These are phyloP conservation scores for Agrochola circellaris DNA, from an alignment of 2,888 invertebrate genomes.

Conservation along the genomic window DNA sequence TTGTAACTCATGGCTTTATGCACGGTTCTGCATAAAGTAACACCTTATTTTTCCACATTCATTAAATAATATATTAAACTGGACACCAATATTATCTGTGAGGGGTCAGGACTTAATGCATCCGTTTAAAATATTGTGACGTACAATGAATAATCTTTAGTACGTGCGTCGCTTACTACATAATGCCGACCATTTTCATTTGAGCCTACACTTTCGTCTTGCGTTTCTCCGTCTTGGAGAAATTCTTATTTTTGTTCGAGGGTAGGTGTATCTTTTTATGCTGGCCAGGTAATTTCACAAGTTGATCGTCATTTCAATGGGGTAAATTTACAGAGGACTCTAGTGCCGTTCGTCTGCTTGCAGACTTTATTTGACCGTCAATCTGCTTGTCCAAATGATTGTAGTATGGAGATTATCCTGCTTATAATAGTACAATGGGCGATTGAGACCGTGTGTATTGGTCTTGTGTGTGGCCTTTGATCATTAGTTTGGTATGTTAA, in stretches of 20 bases:
- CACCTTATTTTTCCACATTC: slow-evolving; percentile 77
- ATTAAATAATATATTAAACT: slow-evolving; percentile 83
- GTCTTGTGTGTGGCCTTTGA: slow-evolving; percentile 61
- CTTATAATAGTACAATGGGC: slow-evolving; percentile 76
- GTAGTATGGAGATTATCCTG: slow-evolving; percentile 77
- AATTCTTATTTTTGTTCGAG: slow-evolving; percentile 47
- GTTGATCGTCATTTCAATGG: slow-evolving; percentile 88
- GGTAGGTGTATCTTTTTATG: slow-evolving; percentile 71
- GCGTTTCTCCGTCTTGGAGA: slow-evolving; percentile 23
- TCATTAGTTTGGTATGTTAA: slow-evolving; percentile 50
- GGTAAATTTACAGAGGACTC: slow-evolving; percentile 80
- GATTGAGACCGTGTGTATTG: slow-evolving; percentile 73
- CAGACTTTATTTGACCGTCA: slow-evolving; percentile 82
- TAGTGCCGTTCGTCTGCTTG: slow-evolving; percentile 79
- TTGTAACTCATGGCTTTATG: slow-evolving; percentile 61
- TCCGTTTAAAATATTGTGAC: slow-evolving; percentile 88
- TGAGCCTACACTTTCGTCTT: slow-evolving; percentile 54
- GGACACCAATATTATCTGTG: slow-evolving; percentile 83
- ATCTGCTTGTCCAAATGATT: slow-evolving; percentile 76
- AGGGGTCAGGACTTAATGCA: slow-evolving; percentile 83
- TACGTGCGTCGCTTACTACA: slow-evolving; percentile 74
- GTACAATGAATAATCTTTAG: slow-evolving; percentile 82
- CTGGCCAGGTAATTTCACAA: slow-evolving; percentile 81
- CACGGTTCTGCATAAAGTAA: slow-evolving; percentile 64
- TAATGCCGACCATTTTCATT: slow-evolving; percentile 60